Evolutionary conservation across 2,113 vertebrate genomes (phyloP).

Genomic region (Girardinichthys multiradiatus): DNA sequence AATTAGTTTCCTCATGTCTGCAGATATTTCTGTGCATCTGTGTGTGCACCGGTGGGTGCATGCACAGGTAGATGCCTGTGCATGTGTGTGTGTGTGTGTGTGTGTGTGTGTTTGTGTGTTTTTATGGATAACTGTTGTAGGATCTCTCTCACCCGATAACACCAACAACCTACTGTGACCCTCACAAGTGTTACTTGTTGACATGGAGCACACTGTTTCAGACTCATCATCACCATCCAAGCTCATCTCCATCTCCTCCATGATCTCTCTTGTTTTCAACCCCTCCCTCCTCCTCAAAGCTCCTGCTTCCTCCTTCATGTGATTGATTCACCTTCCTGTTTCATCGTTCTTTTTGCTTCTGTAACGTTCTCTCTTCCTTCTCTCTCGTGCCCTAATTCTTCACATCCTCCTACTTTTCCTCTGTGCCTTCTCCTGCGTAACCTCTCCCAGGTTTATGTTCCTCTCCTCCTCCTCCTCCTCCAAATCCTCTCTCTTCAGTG

Average conservation of each 20-base stretch:
- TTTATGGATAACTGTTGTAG: constrained; percentile 29
- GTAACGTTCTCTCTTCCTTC: not conserved
- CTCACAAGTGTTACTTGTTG: constrained; percentile 37
- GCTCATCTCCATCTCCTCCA: constrained; percentile 22
- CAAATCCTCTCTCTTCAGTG: constrained; percentile 8
- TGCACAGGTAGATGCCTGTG: constrained; percentile 12
- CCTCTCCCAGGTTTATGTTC: not conserved
- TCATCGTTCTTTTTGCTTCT: not conserved
- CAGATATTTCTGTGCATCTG: not conserved
- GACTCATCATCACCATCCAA: constrained; percentile 33
- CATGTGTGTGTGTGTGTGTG: not conserved
- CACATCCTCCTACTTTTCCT: constrained; percentile 10
- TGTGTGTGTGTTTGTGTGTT: constrained; percentile 8
- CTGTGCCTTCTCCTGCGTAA: not conserved
- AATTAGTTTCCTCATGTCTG: constrained; percentile 15
- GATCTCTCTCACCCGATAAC: constrained; percentile 50
- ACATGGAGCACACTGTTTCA: constrained; percentile 57
- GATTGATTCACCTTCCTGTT: constrained; percentile 4
- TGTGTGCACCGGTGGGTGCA: not conserved
- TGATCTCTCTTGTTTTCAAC: constrained; percentile 8
- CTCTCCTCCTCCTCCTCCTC: not conserved
- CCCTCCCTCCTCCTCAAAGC: constrained; percentile 1
- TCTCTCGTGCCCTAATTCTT: not conserved
- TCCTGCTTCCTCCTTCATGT: constrained; percentile 9
- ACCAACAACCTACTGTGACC: constrained; percentile 24